These are phyloP conservation scores for Nothocercus julius DNA, from an alignment of 2,113 vertebrate genomes.

Conservation along the genomic window DNA sequence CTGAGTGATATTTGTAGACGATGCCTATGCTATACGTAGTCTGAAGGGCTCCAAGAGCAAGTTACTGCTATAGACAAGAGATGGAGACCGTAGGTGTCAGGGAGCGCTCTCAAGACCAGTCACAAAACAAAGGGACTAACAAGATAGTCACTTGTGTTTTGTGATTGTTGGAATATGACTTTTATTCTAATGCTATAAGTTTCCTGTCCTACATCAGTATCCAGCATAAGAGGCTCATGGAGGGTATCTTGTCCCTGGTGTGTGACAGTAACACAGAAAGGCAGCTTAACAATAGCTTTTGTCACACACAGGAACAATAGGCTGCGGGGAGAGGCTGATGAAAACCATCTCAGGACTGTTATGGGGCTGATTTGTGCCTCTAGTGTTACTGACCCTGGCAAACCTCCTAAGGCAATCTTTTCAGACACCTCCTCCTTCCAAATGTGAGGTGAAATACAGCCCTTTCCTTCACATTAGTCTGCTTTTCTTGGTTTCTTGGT, in stretches of 20 bases:
- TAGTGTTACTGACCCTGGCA: neutral
- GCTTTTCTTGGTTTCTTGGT: neutral
- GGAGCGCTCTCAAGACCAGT: neutral
- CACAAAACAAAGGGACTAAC: neutral
- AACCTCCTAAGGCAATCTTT: neutral
- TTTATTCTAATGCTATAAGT: neutral
- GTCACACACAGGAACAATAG: neutral
- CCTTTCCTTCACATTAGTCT: neutral
- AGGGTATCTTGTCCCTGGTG: neutral
- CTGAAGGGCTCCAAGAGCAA: neutral
- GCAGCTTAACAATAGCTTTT: neutral
- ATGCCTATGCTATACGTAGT: neutral
- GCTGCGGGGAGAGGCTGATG: neutral
- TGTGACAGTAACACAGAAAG: neutral
- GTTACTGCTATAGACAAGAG: neutral
- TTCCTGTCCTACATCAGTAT: neutral
- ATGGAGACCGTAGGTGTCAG: neutral
- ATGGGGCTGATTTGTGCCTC: neutral
- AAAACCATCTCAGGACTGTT: neutral
- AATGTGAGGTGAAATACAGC: slow-evolving; percentile 2
- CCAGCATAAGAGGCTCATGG: neutral
- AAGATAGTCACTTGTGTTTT: neutral
- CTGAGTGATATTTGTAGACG: neutral
- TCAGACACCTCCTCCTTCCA: slow-evolving; percentile 18
- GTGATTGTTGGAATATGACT: neutral